These are phyloP conservation scores for Pardosa pseudoannulata DNA, from an alignment of 2,888 invertebrate species.

Conservation along the genomic window DNA sequence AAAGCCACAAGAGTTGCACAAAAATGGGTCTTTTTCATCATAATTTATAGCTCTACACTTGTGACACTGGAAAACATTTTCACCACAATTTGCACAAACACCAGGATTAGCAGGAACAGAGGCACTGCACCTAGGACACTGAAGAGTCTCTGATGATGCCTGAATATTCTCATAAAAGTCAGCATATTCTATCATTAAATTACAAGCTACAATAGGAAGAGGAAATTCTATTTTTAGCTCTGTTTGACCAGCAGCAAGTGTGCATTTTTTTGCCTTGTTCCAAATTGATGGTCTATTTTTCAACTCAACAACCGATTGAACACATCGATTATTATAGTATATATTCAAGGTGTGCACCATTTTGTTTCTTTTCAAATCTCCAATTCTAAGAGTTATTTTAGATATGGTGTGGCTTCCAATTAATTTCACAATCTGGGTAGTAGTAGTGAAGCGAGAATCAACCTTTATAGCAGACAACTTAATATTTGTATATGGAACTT, in stretches of 20 bases:
- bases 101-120: conserved; percentile 98
- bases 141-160: conserved; percentile 93
- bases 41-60: conserved; percentile 99
- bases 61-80: conserved; percentile 99
- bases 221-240: conserved; percentile 98
- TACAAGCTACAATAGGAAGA: conserved; percentile 96
- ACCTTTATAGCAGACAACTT: conserved; percentile 95
- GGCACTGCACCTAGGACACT: conserved; percentile 96
- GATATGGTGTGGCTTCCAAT: conserved; percentile 96
- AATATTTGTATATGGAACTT: conserved; percentile 92
- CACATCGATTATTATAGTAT: conserved; percentile 94
- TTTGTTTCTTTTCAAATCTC: conserved; percentile 96
- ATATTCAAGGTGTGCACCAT: conserved; percentile 97
- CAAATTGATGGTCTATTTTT: conserved; percentile 97
- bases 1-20: conserved; percentile 98
- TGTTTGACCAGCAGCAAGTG: conserved; percentile 92
- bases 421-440: conserved; percentile 97
- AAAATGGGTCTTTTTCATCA: conserved; percentile 98
- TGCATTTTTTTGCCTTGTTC: conserved; percentile 97
- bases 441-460: conserved; percentile 98
- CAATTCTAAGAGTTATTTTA: conserved; percentile 93
- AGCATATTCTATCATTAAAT: conserved; percentile 98
- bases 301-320: conserved; percentile 97
- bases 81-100: conserved; percentile 97
- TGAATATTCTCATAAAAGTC: conserved; percentile 98